These are phyloP conservation scores for Hypena proboscidalis DNA, from an alignment of 2,888 invertebrate species.

Conservation along the genomic window DNA sequence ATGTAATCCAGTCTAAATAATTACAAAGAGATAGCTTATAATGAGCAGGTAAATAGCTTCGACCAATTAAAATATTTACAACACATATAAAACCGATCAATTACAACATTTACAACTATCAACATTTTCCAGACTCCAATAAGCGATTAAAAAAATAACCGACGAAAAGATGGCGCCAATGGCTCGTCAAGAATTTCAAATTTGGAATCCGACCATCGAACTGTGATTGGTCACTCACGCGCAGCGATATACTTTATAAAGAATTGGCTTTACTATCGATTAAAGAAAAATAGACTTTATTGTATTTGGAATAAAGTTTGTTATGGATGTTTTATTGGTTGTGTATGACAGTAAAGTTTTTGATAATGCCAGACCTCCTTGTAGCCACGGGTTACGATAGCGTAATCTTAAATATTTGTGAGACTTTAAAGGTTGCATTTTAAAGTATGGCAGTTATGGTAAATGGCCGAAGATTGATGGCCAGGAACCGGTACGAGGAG, in stretches of 20 bases:
- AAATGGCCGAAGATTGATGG: conserved; percentile 36
- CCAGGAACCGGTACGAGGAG: background rate
- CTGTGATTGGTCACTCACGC: conserved; percentile 63
- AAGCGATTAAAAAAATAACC: conserved; percentile 39
- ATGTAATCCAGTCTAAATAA: too few relatives aligned
- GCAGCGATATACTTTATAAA: conserved; percentile 49
- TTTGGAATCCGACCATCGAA: conserved; percentile 58
- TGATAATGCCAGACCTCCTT: conserved; percentile 57
- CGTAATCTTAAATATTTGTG: conserved; percentile 66
- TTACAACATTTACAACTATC: conserved; percentile 19
- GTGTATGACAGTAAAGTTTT: conserved; percentile 38
- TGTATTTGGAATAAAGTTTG: conserved; percentile 13
- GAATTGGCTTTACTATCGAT: conserved; percentile 16
- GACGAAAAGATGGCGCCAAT: conserved; percentile 57
- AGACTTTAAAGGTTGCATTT: conserved; percentile 51
- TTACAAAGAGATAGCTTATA: background rate
- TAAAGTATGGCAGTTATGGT: conserved; percentile 35
- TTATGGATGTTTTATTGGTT: conserved; percentile 5
- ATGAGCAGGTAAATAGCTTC: background rate
- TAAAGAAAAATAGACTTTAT: conserved; percentile 31
- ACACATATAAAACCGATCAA: conserved; percentile 21
- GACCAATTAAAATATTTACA: conserved; percentile 23
- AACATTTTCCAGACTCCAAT: conserved; percentile 31
- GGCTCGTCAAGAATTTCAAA: conserved; percentile 64
- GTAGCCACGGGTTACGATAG: conserved; percentile 60